These are phyloP conservation scores for Megalonaias nervosa DNA, from an alignment of 1,140 invertebrate genomes.

Conservation along the genomic window DNA sequence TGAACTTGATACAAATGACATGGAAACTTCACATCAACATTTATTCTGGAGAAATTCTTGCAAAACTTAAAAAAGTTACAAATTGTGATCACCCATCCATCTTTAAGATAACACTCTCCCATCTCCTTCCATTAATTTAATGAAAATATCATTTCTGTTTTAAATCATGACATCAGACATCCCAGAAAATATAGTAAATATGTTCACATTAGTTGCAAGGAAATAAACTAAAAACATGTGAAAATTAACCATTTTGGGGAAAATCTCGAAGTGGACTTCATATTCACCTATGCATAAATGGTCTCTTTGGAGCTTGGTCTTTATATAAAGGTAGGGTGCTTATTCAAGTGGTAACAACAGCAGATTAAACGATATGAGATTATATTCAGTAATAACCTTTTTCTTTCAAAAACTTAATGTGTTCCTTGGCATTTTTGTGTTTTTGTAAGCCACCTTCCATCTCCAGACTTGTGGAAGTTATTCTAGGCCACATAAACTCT, in stretches of 20 bases:
- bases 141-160: too few relatives aligned
- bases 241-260: too few relatives aligned
- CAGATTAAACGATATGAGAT: background rate
- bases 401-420: conserved; percentile 51
- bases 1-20: too few relatives aligned
- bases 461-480: conserved; percentile 64
- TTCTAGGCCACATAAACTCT: conserved; percentile 26
- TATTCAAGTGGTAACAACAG: background rate
- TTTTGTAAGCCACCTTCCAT: conserved; percentile 53
- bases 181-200: too few relatives aligned
- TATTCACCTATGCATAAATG: background rate
- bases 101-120: too few relatives aligned
- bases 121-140: too few relatives aligned
- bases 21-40: too few relatives aligned
- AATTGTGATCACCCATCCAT: too few relatives aligned
- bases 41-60: too few relatives aligned
- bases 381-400: conserved; percentile 44
- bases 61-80: too few relatives aligned
- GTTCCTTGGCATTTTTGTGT: conserved; percentile 52
- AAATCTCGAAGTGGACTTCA: background rate
- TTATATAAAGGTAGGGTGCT: background rate
- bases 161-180: too few relatives aligned
- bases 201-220: background rate
- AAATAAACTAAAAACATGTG: background rate
- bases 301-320: too few relatives aligned